Evolutionary conservation across 1,140 invertebrate species (phyloP).

Genomic region (Ips typographus): DNA sequence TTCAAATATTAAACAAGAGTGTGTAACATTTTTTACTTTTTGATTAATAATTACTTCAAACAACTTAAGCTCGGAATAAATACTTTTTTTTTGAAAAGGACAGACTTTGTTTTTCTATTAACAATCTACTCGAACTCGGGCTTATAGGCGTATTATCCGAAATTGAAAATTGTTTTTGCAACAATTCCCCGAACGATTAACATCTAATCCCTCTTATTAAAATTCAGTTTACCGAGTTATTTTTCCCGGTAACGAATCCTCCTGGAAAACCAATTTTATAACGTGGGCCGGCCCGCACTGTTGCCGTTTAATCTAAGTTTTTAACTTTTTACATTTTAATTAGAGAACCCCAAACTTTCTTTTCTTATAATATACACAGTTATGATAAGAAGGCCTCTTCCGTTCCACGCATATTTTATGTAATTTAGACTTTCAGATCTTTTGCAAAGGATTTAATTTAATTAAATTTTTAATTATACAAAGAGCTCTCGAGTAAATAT

Average conservation of each 20-base stretch:
- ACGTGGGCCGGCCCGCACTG: constrained; percentile 4
- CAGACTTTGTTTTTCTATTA: too few relatives aligned
- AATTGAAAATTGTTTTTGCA: constrained; percentile 18
- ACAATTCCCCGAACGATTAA: constrained; percentile 10
- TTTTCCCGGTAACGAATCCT: constrained; percentile 5
- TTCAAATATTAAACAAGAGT: too few relatives aligned
- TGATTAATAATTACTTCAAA: too few relatives aligned
- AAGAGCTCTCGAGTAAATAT: too few relatives aligned
- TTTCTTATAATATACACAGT: background rate
- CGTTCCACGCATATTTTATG: too few relatives aligned
- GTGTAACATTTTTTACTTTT: too few relatives aligned
- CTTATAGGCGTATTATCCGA: background rate
- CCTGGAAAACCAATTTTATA: constrained; percentile 8
- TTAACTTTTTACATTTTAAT: constrained; percentile 21
- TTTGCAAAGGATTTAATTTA: too few relatives aligned
- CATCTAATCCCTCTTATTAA: constrained; percentile 14
- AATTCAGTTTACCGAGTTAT: constrained; percentile 20
- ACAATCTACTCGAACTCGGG: background rate
- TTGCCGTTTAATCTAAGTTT: constrained; percentile 18
- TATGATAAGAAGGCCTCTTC: too few relatives aligned
- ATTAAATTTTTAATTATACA: too few relatives aligned
- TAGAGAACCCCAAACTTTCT: constrained; percentile 8
- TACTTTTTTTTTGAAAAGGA: too few relatives aligned
- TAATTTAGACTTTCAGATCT: too few relatives aligned
- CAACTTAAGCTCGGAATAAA: too few relatives aligned